phyloP scores from a whole-genome alignment of 1,140 invertebrate species.

The Drosophila kikkawai region DNA sequence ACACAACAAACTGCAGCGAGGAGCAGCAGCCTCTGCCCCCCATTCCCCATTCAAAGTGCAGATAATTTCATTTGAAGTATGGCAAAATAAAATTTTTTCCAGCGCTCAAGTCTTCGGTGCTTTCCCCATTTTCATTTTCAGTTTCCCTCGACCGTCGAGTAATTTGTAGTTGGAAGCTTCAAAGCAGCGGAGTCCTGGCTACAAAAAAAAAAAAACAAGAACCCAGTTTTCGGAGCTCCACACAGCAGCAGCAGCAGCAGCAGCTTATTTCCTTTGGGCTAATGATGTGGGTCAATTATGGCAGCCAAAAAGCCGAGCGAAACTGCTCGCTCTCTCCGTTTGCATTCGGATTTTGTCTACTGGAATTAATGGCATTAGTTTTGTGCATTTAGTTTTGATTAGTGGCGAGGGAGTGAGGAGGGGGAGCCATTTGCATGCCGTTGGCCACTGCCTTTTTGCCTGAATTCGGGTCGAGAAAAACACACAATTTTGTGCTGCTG shows the following conservation, averaged over 20 bases:
- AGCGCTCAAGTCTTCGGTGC: constrained; percentile 61
- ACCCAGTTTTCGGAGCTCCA: constrained; percentile 41
- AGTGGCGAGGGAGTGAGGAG: constrained; percentile 30
- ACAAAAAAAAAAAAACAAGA: neutral
- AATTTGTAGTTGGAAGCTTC: constrained; percentile 65
- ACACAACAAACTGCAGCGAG: constrained; percentile 60
- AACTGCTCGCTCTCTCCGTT: constrained; percentile 22
- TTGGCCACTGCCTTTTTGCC: constrained; percentile 25
- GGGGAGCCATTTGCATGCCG: constrained; percentile 57
- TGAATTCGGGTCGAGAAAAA: constrained; percentile 32
- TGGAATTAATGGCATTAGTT: constrained; percentile 83
- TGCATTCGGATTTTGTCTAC: constrained; percentile 79
- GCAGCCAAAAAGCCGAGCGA: constrained; percentile 62
- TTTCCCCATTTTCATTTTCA: constrained; percentile 37
- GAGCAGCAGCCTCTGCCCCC: neutral
- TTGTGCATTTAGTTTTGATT: constrained; percentile 83
- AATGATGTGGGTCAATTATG: constrained; percentile 83
- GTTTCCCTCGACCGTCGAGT: constrained; percentile 55
- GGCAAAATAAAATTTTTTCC: constrained; percentile 71
- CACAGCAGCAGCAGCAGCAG: constrained; percentile 54
- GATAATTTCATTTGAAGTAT: constrained; percentile 83
- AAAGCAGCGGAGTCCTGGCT: constrained; percentile 56
- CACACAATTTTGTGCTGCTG: constrained; percentile 23
- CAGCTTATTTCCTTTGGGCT: constrained; percentile 81
- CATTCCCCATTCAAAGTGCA: constrained; percentile 57